These are phyloP conservation scores for Cryptotis parvus DNA, from an alignment of 2,113 vertebrate species.

Conservation along the genomic window DNA sequence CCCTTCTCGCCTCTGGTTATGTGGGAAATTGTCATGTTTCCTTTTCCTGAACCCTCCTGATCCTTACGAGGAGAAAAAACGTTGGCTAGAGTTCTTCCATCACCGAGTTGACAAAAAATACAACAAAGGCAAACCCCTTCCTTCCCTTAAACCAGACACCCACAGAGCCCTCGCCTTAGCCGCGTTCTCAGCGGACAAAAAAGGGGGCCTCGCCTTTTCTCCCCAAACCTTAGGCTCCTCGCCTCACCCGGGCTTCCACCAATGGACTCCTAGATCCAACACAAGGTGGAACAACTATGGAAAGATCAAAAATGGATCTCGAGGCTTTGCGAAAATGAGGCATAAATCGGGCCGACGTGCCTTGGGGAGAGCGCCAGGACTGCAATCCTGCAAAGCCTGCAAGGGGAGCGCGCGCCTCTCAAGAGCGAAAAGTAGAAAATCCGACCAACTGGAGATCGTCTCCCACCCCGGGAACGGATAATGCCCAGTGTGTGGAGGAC, in stretches of 20 bases:
- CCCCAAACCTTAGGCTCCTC: neutral
- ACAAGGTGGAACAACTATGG: neutral
- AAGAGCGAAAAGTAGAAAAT: neutral
- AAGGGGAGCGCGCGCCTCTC: neutral
- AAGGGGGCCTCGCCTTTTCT: neutral
- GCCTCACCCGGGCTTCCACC: neutral
- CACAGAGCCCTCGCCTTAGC: neutral
- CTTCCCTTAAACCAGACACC: neutral
- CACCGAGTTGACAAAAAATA: neutral
- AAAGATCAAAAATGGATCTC: neutral
- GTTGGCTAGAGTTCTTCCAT: neutral
- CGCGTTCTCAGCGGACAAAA: neutral
- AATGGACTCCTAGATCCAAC: neutral
- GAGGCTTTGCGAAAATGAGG: neutral
- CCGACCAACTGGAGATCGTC: neutral
- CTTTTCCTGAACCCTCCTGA: conserved; percentile 90
- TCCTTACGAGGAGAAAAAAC: conserved; percentile 78
- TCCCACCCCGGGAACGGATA: neutral
- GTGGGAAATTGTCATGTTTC: conserved; percentile 89
- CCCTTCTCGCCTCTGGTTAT: conserved; percentile 88
- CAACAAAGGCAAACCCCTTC: neutral
- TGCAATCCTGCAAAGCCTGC: neutral
- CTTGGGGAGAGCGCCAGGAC: neutral
- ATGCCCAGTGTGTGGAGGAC: neutral
- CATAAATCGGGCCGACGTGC: neutral